Percentiles rank a stretch among this genome's conserved stretches.
phyloP scores from a whole-genome alignment of 2,113 vertebrate species.

The Amblyopsis rosae region DNA sequence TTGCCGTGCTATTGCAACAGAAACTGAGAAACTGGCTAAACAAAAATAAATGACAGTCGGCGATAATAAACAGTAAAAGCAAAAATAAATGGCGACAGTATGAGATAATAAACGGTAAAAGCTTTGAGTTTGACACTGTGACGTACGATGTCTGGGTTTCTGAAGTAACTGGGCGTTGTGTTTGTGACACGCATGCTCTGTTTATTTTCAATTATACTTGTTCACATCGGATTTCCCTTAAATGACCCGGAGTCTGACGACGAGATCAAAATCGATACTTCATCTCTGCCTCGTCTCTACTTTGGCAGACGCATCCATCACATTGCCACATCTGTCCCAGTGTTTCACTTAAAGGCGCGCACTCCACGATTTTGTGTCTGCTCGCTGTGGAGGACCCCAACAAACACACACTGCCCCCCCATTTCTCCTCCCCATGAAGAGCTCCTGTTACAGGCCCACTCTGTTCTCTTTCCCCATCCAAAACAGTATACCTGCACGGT shows the following conservation, averaged over 20 bases:
- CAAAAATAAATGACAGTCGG: too few relatives aligned
- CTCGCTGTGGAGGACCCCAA: background rate
- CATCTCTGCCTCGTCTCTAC: constrained; percentile 27
- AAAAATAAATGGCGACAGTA: too few relatives aligned
- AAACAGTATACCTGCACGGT: too few relatives aligned
- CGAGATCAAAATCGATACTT: constrained; percentile 70
- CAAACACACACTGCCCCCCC: too few relatives aligned
- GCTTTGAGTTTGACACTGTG: background rate
- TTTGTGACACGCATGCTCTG: constrained; percentile 36
- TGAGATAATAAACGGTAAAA: too few relatives aligned
- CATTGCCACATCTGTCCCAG: background rate
- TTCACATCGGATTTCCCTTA: constrained; percentile 37
- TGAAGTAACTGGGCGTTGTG: constrained; percentile 23
- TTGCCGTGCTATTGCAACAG: too few relatives aligned
- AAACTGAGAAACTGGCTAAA: too few relatives aligned
- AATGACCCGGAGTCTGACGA: constrained; percentile 16
- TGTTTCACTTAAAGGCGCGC: constrained; percentile 1
- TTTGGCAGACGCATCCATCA: constrained; percentile 42
- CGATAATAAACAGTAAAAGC: too few relatives aligned
- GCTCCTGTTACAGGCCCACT: too few relatives aligned
- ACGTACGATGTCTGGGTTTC: constrained; percentile 17
- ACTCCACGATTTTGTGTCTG: background rate
- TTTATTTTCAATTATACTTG: constrained; percentile 58
- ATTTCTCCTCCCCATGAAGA: too few relatives aligned
- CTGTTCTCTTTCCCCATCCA: too few relatives aligned